These are phyloP conservation scores for Poeciliopsis prolifica DNA, from an alignment of 2,113 vertebrate genomes.

Conservation along the genomic window DNA sequence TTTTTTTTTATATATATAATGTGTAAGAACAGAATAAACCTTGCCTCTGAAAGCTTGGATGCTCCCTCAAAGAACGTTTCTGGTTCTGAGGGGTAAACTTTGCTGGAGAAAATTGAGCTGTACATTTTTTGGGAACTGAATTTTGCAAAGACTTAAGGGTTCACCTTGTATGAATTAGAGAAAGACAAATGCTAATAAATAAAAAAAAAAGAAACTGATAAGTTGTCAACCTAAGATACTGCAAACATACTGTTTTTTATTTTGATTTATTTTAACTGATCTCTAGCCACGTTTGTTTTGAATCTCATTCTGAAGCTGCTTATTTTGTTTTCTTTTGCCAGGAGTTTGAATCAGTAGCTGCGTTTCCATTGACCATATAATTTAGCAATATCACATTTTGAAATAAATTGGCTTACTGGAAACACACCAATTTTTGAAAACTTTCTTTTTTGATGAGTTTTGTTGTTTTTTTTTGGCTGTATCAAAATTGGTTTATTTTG, in stretches of 20 bases:
- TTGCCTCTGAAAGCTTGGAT: conserved; percentile 33
- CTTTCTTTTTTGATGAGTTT: no score
- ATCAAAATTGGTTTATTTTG: no score
- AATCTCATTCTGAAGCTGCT: neutral
- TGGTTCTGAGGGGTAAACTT: conserved; percentile 18
- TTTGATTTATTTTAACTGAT: neutral
- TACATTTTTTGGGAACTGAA: conserved; percentile 63
- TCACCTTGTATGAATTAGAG: conserved; percentile 61
- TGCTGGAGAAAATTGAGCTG: conserved; percentile 55
- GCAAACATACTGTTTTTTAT: neutral
- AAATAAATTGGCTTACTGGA: no score
- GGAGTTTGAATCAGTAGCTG: neutral
- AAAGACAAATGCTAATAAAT: conserved; percentile 71
- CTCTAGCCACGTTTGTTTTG: neutral
- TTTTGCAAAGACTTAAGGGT: conserved; percentile 61
- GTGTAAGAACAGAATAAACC: conserved; percentile 50
- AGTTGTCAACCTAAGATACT: conserved; percentile 16
- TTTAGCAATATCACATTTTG: no score
- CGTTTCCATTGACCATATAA: no score
- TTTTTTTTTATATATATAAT: conserved; percentile 50
- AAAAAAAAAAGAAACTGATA: conserved; percentile 40
- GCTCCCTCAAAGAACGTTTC: conserved; percentile 24
- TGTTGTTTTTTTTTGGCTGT: no score
- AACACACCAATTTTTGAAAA: no score
- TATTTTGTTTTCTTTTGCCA: neutral